Evolutionary conservation across 2,888 invertebrate species (phyloP).

Genomic region (Gibbula magus): DNA sequence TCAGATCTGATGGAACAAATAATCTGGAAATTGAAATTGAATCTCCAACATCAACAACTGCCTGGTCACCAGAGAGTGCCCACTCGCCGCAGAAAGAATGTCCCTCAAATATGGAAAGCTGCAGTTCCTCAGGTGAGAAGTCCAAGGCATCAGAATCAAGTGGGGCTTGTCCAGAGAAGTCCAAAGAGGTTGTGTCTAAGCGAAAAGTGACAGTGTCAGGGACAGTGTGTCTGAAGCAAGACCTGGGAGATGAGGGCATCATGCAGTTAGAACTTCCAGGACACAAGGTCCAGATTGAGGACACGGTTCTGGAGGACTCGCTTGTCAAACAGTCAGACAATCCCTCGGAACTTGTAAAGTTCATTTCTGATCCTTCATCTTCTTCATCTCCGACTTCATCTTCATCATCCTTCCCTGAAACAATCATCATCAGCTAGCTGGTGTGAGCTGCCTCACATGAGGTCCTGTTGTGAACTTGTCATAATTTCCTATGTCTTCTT

Average conservation of each 20-base stretch:
- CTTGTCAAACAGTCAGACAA: constrained; percentile 53
- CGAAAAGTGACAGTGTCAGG: constrained; percentile 31
- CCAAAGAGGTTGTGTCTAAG: not conserved
- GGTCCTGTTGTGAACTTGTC: too few relatives aligned
- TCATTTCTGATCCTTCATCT: constrained; percentile 33
- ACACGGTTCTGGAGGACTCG: constrained; percentile 47
- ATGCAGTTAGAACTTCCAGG: constrained; percentile 59
- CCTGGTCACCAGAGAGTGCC: not conserved
- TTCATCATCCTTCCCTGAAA: not conserved
- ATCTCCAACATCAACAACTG: not conserved
- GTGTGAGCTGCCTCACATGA: too few relatives aligned
- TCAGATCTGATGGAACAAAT: constrained; percentile 63
- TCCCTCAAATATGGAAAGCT: not conserved
- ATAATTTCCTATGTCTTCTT: too few relatives aligned
- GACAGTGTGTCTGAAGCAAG: constrained; percentile 52
- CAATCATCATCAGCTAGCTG: not conserved
- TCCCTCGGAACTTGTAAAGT: constrained; percentile 48
- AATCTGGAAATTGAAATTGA: constrained; percentile 63
- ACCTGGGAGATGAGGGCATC: constrained; percentile 51
- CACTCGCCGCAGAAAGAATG: not conserved
- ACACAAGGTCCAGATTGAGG: constrained; percentile 53
- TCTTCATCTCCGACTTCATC: constrained; percentile 15
- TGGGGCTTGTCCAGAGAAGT: not conserved
- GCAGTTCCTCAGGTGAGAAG: not conserved
- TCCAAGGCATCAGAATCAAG: not conserved